A percentile compares a stretch with the other conserved stretches of the same genome.
Conservation (phyloP, 2,888 invertebrate species). For the Pandemis cinnamomeana region DNA sequence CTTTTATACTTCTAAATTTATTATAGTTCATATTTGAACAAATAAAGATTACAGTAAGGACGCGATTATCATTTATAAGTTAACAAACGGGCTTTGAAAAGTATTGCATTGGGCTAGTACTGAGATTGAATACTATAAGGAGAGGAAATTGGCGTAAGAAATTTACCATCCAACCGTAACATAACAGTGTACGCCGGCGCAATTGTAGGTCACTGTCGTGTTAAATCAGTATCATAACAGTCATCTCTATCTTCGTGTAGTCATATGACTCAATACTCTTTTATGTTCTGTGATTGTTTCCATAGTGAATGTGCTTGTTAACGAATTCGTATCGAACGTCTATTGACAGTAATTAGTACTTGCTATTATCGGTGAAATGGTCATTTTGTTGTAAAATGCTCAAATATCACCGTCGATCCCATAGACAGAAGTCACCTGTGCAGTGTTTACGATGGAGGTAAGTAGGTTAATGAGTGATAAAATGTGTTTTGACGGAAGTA, state of each 20-base stretch:
- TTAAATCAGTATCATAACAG: constrained; percentile 49
- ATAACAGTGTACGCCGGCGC: constrained; percentile 60
- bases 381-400: constrained; percentile 82
- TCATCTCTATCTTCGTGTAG: constrained; percentile 2
- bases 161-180: constrained; percentile 63
- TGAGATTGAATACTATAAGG: constrained; percentile 29
- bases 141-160: constrained; percentile 52
- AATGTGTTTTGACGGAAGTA: not conserved
- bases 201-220: constrained; percentile 55
- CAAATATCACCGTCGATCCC: constrained; percentile 82
- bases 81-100: not conserved
- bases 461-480: constrained; percentile 44
- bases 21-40: not conserved
- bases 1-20: not conserved
- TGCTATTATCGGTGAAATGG: constrained; percentile 73
- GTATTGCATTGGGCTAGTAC: not conserved
- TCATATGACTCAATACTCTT: not conserved
- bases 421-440: constrained; percentile 81
- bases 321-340: constrained; percentile 31
- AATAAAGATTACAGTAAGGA: not conserved
- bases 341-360: constrained; percentile 53
- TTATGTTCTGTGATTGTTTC: not conserved
- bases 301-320: constrained; percentile 8
- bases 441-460: constrained; percentile 83
- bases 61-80: not conserved